These are phyloP conservation scores for Merops nubicus DNA, from an alignment of 2,113 vertebrate genomes.

Conservation along the genomic window DNA sequence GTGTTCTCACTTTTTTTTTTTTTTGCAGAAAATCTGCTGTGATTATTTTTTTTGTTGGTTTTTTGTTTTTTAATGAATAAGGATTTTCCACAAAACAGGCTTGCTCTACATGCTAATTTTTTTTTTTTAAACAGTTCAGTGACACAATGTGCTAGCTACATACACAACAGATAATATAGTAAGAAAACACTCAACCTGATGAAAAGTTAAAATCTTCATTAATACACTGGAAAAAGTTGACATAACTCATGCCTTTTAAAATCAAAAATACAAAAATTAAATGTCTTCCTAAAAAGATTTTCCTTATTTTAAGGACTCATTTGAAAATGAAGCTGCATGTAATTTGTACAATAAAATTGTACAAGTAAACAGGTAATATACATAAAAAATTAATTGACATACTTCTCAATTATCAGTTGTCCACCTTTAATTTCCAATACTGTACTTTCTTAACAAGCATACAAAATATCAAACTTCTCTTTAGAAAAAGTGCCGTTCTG, in stretches of 20 bases:
- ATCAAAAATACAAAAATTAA: slow-evolving; percentile 98
- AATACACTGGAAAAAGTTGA: slow-evolving; percentile 98
- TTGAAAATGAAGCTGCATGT: slow-evolving; percentile 95
- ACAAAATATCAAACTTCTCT: slow-evolving; percentile 87
- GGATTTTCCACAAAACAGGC: slow-evolving; percentile 92
- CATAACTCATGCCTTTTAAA: slow-evolving; percentile 98
- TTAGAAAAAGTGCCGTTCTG: slow-evolving; percentile 89
- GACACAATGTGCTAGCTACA: slow-evolving; percentile 93
- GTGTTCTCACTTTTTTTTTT: slow-evolving; percentile 66
- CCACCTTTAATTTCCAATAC: slow-evolving; percentile 88
- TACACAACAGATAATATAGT: slow-evolving; percentile 90
- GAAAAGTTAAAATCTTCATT: slow-evolving; percentile 99
- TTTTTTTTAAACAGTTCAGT: slow-evolving; percentile 87
- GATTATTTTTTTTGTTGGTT: slow-evolving; percentile 65
- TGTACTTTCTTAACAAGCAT: slow-evolving; percentile 87
- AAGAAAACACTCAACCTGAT: slow-evolving; percentile 94
- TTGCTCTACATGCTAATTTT: slow-evolving; percentile 93
- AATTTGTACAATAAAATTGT: slow-evolving; percentile 95
- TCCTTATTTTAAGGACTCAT: slow-evolving; percentile 96
- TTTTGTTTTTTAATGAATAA: slow-evolving; percentile 84
- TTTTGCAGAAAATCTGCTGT: slow-evolving; percentile 90
- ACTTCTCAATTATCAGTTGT: slow-evolving; percentile 88
- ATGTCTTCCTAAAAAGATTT: slow-evolving; percentile 90
- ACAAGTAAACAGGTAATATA: slow-evolving; percentile 98
- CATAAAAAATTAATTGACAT: slow-evolving; percentile 94